Percentiles rank a stretch among this genome's conserved stretches.
phyloP scores from a whole-genome alignment of 1,140 invertebrate genomes.

The Diprion similis region DNA sequence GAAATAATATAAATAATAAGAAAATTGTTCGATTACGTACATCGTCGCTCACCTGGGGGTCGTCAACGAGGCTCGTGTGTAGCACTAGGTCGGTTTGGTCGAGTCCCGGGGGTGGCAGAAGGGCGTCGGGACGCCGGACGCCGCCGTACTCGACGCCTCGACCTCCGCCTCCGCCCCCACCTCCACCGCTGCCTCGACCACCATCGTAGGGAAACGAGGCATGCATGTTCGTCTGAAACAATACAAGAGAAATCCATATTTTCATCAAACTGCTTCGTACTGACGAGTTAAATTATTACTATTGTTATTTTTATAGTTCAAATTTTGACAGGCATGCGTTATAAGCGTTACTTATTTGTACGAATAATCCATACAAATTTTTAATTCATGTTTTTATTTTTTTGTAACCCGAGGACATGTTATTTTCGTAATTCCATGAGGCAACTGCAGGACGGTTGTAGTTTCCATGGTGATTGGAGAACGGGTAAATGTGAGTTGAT shows the following conservation, averaged over 20 bases:
- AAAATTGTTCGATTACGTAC: constrained; percentile 55
- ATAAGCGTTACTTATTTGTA: no score
- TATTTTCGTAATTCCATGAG: no score
- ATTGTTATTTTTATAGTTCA: no score
- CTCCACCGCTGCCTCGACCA: constrained; percentile 54
- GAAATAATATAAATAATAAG: constrained; percentile 27
- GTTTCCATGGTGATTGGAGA: no score
- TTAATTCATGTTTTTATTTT: no score
- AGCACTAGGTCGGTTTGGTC: constrained; percentile 60
- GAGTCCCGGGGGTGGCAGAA: constrained; percentile 64
- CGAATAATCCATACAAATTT: no score
- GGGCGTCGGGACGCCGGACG: constrained; percentile 67
- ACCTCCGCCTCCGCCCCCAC: constrained; percentile 52
- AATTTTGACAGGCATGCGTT: no score
- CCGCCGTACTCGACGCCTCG: constrained; percentile 58
- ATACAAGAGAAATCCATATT: constrained; percentile 27
- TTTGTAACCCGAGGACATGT: no score
- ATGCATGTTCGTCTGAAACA: constrained; percentile 66
- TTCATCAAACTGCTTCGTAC: background rate
- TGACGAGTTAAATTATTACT: no score
- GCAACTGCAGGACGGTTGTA: no score
- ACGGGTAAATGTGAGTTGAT: no score
- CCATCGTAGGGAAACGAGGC: constrained; percentile 65
- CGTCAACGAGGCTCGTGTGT: constrained; percentile 62
- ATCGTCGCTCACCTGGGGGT: constrained; percentile 63